A percentile compares a stretch with the other conserved stretches of the same genome.
phyloP scores from a whole-genome alignment of 1,140 invertebrate species.

The Forficula auricularia region DNA sequence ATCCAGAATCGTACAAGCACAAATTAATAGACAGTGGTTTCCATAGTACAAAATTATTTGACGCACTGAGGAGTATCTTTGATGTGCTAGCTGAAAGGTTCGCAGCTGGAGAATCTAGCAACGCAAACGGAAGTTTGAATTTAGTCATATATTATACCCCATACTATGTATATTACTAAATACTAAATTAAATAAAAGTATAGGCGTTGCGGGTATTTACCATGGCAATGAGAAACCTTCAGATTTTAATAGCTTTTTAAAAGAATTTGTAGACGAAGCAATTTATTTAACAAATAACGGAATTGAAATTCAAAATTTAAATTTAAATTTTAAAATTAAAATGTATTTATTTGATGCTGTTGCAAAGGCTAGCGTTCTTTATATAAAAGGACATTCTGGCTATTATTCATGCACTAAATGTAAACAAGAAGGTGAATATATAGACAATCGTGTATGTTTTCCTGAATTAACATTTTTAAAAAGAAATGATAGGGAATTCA shows the following conservation, averaged over 20 bases:
- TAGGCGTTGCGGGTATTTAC: too few relatives aligned
- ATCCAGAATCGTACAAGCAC: too few relatives aligned
- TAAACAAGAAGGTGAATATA: neutral
- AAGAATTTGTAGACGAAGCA: neutral
- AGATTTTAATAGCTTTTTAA: neutral
- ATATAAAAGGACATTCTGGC: neutral
- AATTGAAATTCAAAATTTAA: neutral
- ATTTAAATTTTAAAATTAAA: neutral
- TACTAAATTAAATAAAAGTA: too few relatives aligned
- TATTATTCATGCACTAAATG: neutral
- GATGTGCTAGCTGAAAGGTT: too few relatives aligned
- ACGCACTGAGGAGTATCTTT: too few relatives aligned
- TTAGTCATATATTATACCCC: too few relatives aligned
- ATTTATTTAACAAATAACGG: neutral
- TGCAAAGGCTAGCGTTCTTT: neutral
- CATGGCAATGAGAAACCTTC: neutral
- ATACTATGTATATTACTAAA: too few relatives aligned
- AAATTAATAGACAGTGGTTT: too few relatives aligned
- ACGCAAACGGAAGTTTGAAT: too few relatives aligned
- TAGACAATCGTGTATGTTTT: conserved; percentile 1
- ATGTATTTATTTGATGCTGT: neutral
- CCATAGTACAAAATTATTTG: too few relatives aligned
- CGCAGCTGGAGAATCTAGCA: too few relatives aligned
- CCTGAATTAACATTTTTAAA: neutral
- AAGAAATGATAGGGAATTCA: neutral